Conservation (phyloP, 2,797 vertebrate species). For the Xiphorhynchus erythropygius region DNA sequence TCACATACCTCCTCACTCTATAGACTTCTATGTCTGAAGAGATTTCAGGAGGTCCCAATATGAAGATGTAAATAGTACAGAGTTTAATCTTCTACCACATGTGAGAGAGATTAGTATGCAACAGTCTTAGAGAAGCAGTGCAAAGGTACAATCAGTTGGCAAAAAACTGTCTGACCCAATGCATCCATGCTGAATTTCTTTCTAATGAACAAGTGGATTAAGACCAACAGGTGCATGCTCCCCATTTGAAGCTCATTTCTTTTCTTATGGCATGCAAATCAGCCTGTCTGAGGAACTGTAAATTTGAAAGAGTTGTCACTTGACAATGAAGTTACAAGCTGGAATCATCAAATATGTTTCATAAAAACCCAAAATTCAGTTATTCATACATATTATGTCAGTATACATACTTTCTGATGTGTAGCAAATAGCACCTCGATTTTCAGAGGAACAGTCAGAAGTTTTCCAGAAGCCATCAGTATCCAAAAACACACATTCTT, state of each 20-base stretch:
- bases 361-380: background rate
- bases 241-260: background rate
- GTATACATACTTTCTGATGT: conserved; percentile 80
- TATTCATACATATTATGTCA: background rate
- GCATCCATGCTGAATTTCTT: background rate
- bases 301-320: background rate
- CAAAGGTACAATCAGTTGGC: background rate
- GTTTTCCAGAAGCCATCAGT: conserved; percentile 93
- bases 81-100: background rate
- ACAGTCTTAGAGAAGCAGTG: background rate
- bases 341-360: background rate
- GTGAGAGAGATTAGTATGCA: background rate
- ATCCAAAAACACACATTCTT: conserved; percentile 88
- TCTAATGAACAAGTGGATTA: background rate
- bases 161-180: background rate
- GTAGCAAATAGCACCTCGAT: conserved; percentile 89
- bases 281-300: background rate
- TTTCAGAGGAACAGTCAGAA: conserved; percentile 79
- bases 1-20: background rate
- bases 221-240: background rate
- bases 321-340: background rate
- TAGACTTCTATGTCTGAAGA: background rate
- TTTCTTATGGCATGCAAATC: background rate
- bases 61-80: background rate
- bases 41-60: background rate